Base-by-base conservation (phyloP, 2,113 vertebrate genomes). In the Symphodus melops region DNA sequence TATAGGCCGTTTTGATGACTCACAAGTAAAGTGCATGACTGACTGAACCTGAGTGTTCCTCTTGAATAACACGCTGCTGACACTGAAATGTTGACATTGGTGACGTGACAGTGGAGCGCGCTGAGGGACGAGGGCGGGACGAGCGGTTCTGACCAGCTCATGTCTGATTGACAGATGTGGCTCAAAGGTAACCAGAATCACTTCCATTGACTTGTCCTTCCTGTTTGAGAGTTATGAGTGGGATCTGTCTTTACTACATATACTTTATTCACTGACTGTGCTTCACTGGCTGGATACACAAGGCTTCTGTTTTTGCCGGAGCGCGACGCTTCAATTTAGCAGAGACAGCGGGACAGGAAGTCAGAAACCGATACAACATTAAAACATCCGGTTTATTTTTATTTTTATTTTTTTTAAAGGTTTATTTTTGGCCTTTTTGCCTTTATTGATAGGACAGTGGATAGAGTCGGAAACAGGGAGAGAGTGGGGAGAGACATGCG, bases 71-170 rank as follows among this genome's bases (percentile, higher is more conserved):
- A 65, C 46, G 21, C 37, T 20, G 61, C 25, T 44, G 17, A 19
- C 61, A 49, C 44, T 49, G 44, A 63, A 63, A 63, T 44, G 33
- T n/a, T 63, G 42, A 65, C 52, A 68, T 68, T 55, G 55, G 37
- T 68, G 65, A 66, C 49, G 25, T 42, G 52, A 68, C 51, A 28
- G 41, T 14, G 14, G 42, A 44, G 9, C 12, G 42, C 48, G 66
- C 66, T 48, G 41, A 68, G 36, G 41, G 23, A 57, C 57, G 14
- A 56, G 6, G 21, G 12, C 10, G 9, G 17, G 17, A 54, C 9
- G 8, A 36, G 23, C 14, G n/a, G 25, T 14, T 44, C 52, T 55
- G 52, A 21, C 52, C 37, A n/a, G 41, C 23, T 20, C 9, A 36
- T 28, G 66, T 68, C 6, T 48, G 36, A 68, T 68, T 57, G 66